Conservation (phyloP, 2,113 vertebrate species). For the Nyctibius bracteatus region DNA sequence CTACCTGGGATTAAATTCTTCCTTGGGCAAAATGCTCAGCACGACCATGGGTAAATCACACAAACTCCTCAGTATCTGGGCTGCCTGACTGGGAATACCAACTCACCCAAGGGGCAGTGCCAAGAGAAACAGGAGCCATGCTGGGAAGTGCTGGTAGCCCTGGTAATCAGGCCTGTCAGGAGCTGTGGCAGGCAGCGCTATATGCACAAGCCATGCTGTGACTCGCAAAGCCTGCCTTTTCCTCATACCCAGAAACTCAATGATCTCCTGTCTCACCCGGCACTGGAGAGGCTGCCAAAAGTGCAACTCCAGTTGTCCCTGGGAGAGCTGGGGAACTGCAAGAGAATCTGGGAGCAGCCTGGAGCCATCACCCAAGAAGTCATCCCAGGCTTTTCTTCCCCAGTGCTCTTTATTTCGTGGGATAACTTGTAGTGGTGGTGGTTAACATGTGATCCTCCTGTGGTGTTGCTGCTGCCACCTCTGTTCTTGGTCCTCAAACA, state of each 20-base stretch:
- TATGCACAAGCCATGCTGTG: accelerated
- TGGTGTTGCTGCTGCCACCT: neutral
- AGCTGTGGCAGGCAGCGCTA: neutral
- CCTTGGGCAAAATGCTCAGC: neutral
- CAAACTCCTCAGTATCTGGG: neutral
- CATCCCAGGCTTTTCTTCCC: neutral
- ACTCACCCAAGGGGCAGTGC: neutral
- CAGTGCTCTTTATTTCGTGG: accelerated
- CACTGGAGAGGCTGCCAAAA: neutral
- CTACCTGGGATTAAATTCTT: neutral
- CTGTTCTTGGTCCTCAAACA: neutral
- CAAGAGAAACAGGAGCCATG: neutral
- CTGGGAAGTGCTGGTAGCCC: neutral
- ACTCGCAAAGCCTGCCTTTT: neutral
- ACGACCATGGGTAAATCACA: neutral
- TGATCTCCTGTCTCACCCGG: neutral
- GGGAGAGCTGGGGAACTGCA: neutral
- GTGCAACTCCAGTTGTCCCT: neutral
- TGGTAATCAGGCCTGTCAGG: neutral
- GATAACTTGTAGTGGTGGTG: neutral
- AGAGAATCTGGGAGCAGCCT: neutral
- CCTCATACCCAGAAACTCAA: neutral
- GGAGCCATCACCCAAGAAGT: neutral
- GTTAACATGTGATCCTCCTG: accelerated
- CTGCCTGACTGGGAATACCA: neutral